These are phyloP conservation scores for Andrena fulva DNA, from an alignment of 2,888 invertebrate species.

Conservation along the genomic window DNA sequence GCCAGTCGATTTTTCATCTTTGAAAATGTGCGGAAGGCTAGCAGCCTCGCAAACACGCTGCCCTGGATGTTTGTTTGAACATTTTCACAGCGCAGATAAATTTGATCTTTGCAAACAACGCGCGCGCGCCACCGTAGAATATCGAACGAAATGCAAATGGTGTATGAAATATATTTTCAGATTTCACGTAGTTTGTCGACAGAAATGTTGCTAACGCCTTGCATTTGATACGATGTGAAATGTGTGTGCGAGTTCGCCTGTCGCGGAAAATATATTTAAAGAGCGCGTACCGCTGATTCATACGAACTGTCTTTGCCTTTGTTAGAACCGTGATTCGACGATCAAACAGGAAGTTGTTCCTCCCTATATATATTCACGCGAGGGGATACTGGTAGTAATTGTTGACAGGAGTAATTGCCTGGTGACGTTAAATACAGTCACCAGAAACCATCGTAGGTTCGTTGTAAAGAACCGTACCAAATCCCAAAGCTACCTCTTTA, in stretches of 20 bases:
- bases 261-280: background rate
- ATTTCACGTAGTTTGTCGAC: background rate
- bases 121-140: background rate
- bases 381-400: constrained; percentile 3
- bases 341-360: background rate
- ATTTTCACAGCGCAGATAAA: background rate
- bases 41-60: background rate
- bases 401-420: constrained; percentile 12
- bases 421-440: constrained; percentile 5
- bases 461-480: constrained; percentile 4
- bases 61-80: background rate
- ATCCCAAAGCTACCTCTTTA: constrained; percentile 15
- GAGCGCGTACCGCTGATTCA: no score
- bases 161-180: constrained; percentile 15
- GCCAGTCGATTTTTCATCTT: background rate
- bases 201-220: background rate
- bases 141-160: background rate
- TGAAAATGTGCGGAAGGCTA: background rate
- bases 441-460: background rate
- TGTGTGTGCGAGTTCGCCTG: background rate
- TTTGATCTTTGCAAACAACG: background rate
- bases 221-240: background rate
- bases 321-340: background rate
- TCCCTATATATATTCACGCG: background rate
- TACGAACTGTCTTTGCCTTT: background rate